Percentiles rank a stretch among this genome's conserved stretches.
Conservation (phyloP, 2,888 invertebrate genomes). For the Thyatira batis region DNA sequence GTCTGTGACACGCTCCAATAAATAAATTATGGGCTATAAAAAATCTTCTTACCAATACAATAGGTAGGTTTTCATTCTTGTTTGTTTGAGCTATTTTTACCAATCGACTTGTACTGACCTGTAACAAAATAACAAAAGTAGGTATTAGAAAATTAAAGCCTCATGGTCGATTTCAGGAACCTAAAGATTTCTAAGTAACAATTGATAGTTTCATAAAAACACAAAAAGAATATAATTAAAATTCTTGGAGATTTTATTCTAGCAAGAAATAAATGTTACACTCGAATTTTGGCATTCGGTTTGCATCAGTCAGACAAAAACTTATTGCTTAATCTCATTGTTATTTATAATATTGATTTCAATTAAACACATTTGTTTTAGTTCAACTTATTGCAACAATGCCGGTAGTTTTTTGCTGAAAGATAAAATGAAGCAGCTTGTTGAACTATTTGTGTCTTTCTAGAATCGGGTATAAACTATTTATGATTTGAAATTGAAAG, state of each 20-base stretch:
- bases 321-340: background rate
- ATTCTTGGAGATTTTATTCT: background rate
- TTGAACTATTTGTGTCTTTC: background rate
- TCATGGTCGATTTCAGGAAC: background rate
- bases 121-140: conserved; percentile 31
- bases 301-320: background rate
- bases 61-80: conserved; percentile 2
- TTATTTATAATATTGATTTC: background rate
- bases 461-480: no score
- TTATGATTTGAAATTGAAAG: no score
- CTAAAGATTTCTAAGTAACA: background rate
- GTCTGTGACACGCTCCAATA: conserved; percentile 28
- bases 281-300: background rate
- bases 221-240: no score
- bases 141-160: background rate
- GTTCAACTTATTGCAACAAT: background rate
- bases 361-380: background rate
- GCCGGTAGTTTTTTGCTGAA: background rate
- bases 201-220: background rate
- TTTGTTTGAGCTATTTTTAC: conserved; percentile 19
- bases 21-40: conserved; percentile 19
- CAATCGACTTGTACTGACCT: conserved; percentile 38
- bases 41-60: conserved; percentile 30
- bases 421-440: background rate
- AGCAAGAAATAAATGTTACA: background rate